Evolutionary conservation across 2,797 vertebrate genomes (phyloP).

Genomic region (Phaenicophaeus curvirostris): DNA sequence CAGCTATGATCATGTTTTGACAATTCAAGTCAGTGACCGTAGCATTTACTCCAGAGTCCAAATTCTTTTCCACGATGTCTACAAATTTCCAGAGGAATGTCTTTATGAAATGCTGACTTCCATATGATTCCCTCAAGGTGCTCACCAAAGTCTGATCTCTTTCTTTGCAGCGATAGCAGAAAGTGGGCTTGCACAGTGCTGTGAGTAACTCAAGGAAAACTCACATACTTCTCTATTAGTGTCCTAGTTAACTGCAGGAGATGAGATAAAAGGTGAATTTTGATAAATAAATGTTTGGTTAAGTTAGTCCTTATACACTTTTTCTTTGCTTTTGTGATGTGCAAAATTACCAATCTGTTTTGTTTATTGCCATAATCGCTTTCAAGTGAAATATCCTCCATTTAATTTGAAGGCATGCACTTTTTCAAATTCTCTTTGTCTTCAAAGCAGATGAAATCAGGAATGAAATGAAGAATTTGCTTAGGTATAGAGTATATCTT

Average conservation of each 20-base stretch:
- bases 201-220: background rate
- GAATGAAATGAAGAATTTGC: background rate
- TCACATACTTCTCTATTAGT: background rate
- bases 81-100: background rate
- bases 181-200: background rate
- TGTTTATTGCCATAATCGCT: background rate
- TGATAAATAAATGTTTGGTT: background rate
- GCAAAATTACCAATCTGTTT: background rate
- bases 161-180: background rate
- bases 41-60: too few relatives aligned
- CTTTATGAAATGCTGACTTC: background rate
- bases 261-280: background rate
- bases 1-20: too few relatives aligned
- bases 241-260: background rate
- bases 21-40: too few relatives aligned
- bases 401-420: background rate
- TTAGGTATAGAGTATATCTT: background rate
- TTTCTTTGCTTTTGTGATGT: background rate
- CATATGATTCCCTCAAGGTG: background rate
- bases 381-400: background rate
- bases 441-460: background rate
- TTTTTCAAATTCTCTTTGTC: background rate
- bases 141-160: background rate
- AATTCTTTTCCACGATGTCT: background rate
- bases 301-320: background rate